phyloP scores from a whole-genome alignment of 2,797 vertebrate genomes.

The Potorous gilbertii region DNA sequence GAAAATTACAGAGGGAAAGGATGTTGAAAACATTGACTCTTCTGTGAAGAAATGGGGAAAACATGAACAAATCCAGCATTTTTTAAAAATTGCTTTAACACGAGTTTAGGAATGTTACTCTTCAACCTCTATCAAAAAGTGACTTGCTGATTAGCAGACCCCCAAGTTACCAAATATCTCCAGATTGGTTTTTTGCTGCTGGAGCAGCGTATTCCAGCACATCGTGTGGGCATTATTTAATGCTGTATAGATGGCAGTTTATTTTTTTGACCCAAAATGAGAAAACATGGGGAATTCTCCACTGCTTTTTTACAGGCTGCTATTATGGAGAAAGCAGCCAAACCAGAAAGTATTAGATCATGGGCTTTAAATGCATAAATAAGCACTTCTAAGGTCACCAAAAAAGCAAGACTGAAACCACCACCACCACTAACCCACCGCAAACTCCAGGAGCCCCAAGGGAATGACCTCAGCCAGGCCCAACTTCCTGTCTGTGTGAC shows the following conservation, averaged over 20 bases:
- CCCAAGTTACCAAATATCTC: background rate
- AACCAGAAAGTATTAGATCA: conserved; percentile 86
- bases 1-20: conserved; percentile 79
- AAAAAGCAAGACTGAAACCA: conserved; percentile 83
- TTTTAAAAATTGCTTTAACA: conserved; percentile 72
- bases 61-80: conserved; percentile 67
- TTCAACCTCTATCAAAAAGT: conserved; percentile 69
- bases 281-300: conserved; percentile 86
- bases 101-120: conserved; percentile 75
- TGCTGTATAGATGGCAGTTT: conserved; percentile 84
- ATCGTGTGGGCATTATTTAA: conserved; percentile 44
- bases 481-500: conserved; percentile 80
- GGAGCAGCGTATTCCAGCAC: background rate
- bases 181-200: background rate
- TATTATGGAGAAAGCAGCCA: conserved; percentile 84
- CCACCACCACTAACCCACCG: conserved; percentile 75
- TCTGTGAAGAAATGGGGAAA: conserved; percentile 79
- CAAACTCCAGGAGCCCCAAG: conserved; percentile 74
- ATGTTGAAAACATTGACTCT: conserved; percentile 79
- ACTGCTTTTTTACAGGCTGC: conserved; percentile 87
- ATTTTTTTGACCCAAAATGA: conserved; percentile 85
- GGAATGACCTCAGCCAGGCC: conserved; percentile 82
- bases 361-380: conserved; percentile 85
- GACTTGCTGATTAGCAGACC: conserved; percentile 55
- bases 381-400: conserved; percentile 83